phyloP scores from a whole-genome alignment of 2,113 vertebrate species.

The Tychaedon coryphoeus region DNA sequence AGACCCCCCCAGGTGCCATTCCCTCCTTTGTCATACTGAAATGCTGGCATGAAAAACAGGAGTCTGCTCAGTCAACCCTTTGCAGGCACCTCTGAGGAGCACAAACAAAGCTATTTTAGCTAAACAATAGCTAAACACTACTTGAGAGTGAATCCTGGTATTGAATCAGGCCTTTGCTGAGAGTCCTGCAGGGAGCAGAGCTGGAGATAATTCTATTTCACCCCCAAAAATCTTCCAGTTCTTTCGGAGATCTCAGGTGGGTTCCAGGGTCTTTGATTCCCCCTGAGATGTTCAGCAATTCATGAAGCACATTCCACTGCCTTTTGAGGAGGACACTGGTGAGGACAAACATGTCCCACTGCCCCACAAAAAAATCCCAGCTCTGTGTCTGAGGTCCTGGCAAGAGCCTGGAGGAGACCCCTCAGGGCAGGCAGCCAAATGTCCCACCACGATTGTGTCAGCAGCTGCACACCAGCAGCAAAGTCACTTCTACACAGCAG shows the following conservation, averaged over 20 bases:
- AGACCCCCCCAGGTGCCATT: background rate
- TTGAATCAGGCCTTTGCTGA: background rate
- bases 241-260: background rate
- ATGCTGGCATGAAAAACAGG: background rate
- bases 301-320: background rate
- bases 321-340: background rate
- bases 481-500: background rate
- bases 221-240: background rate
- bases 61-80: background rate
- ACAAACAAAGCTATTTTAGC: background rate
- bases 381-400: background rate
- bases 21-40: background rate
- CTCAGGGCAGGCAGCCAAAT: background rate
- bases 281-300: background rate
- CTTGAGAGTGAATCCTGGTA: background rate
- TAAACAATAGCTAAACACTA: background rate
- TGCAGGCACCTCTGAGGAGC: background rate
- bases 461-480: background rate
- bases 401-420: background rate
- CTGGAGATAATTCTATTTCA: background rate
- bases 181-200: background rate
- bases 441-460: background rate
- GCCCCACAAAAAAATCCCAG: background rate
- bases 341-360: accelerated
- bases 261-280: background rate